Evolutionary conservation across 2,888 invertebrate species (phyloP), one percentile per base, ranked within the genome.

Genomic region (Rapana venosa): DNA sequence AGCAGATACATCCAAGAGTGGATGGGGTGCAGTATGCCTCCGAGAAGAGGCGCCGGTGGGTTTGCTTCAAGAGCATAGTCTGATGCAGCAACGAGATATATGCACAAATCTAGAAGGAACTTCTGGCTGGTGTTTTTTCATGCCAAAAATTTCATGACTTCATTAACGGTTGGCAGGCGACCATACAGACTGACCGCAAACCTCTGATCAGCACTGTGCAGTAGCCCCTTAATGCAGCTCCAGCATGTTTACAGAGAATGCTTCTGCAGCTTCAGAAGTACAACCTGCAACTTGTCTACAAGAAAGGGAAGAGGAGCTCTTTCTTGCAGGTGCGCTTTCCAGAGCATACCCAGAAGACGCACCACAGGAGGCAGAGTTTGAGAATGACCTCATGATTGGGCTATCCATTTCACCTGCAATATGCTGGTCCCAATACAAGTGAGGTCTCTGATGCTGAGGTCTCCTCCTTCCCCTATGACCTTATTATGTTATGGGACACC

Each of bases 1-100:
- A 47, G 47, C 58, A 0, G 84, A 84, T n/a, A 11, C 84, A 15
- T 84, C 84, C 47, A 91, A 89, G 13, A 91, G 91, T 56, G 92
- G 92, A 61, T 90, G 91, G 70, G 90, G 90, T 17, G 91, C 90
- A 13, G 88, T 88, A 11, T 91, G 91, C 30, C 84, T 84, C 0
- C 58, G 30, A 47, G 84, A 90, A 2, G 90, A 88, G 22, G 88
- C 88, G 83, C 91, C 91, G 47, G 88, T 92, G 20, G 90, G 22
- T 91, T 88, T 74, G 61, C 22, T 61, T 61, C 61, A 20, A 5
- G 4, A 77, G n/a, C n/a, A 30, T 13, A n/a, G 20, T 77, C n/a
- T 30, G n/a, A 81, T 81, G 79, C 35, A 8, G 79, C 35, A 6
- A 81, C 35, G 17, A 81, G 79, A 81, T 81, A n/a, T n/a, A 81